Percentiles rank a stretch among this genome's conserved stretches.
phyloP scores from a whole-genome alignment of 2,888 invertebrate genomes.

The Lymantria monacha region DNA sequence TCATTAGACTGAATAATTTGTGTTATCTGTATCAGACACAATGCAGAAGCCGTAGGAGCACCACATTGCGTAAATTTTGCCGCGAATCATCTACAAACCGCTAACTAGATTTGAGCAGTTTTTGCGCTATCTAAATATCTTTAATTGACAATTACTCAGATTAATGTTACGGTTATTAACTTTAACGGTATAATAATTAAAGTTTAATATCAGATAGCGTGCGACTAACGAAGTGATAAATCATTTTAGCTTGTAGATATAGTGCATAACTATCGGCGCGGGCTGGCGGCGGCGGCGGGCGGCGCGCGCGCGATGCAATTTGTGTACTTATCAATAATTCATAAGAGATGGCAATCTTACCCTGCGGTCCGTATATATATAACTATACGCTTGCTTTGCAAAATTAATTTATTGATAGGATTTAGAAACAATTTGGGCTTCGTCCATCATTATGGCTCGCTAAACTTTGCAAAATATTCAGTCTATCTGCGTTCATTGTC shows the following conservation, averaged over 20 bases:
- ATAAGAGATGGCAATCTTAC: constrained; percentile 6
- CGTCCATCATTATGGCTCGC: too few relatives aligned
- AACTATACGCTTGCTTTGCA: too few relatives aligned
- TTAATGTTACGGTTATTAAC: not conserved
- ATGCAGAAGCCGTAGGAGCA: too few relatives aligned
- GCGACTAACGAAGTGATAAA: constrained; percentile 14
- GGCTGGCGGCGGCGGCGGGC: not conserved
- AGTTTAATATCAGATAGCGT: constrained; percentile 10
- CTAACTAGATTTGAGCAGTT: not conserved
- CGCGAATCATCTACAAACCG: too few relatives aligned
- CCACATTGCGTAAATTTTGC: too few relatives aligned
- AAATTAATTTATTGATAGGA: too few relatives aligned
- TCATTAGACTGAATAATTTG: too few relatives aligned
- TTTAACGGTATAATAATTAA: not conserved
- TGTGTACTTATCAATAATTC: constrained; percentile 12
- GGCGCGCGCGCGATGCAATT: not conserved
- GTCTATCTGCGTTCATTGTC: too few relatives aligned
- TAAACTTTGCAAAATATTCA: too few relatives aligned
- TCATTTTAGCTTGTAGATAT: constrained; percentile 8
- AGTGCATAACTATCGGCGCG: not conserved
- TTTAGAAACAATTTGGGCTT: too few relatives aligned
- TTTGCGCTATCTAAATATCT: constrained; percentile 1
- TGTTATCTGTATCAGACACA: too few relatives aligned
- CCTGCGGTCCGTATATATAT: not conserved
- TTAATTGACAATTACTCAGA: constrained; percentile 7